Evolutionary conservation across 1,140 invertebrate genomes (phyloP).

Genomic region (Chymomyza costata): DNA sequence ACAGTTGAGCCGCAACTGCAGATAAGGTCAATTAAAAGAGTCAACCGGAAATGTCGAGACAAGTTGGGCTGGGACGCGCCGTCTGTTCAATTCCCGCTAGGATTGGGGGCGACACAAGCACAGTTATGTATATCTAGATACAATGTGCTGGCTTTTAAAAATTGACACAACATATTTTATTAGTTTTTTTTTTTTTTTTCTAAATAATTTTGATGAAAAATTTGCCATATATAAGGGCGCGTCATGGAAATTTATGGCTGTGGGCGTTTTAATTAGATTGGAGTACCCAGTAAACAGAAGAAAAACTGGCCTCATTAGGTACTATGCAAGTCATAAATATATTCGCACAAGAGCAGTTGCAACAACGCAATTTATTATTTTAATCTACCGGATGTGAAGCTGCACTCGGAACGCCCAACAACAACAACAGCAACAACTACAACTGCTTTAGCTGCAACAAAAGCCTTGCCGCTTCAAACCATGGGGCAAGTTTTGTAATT

Average conservation of each 20-base stretch:
- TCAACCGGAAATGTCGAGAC: conserved; percentile 73
- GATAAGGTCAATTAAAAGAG: conserved; percentile 74
- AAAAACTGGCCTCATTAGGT: too few species aligned
- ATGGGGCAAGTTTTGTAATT: too few species aligned
- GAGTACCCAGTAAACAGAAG: conserved; percentile 2
- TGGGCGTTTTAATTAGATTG: conserved; percentile 48
- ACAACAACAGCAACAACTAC: neutral
- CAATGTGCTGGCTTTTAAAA: neutral
- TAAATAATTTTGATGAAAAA: conserved; percentile 26
- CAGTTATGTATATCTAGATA: conserved; percentile 8
- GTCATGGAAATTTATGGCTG: conserved; percentile 12
- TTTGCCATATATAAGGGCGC: conserved; percentile 21
- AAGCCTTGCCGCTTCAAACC: too few species aligned
- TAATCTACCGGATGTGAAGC: conserved; percentile 57
- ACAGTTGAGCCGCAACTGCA: conserved; percentile 34
- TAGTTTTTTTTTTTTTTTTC: conserved; percentile 44
- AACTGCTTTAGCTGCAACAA: neutral
- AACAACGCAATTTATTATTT: conserved; percentile 60
- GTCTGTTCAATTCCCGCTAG: neutral
- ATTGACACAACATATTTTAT: conserved; percentile 30
- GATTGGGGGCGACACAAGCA: conserved; percentile 4
- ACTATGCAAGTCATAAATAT: conserved; percentile 45
- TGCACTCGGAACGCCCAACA: conserved; percentile 23
- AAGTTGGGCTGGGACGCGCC: conserved; percentile 30
- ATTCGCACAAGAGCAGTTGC: conserved; percentile 64